Base-by-base conservation (phyloP, 2,113 vertebrate species). In the Mirza zaza region DNA sequence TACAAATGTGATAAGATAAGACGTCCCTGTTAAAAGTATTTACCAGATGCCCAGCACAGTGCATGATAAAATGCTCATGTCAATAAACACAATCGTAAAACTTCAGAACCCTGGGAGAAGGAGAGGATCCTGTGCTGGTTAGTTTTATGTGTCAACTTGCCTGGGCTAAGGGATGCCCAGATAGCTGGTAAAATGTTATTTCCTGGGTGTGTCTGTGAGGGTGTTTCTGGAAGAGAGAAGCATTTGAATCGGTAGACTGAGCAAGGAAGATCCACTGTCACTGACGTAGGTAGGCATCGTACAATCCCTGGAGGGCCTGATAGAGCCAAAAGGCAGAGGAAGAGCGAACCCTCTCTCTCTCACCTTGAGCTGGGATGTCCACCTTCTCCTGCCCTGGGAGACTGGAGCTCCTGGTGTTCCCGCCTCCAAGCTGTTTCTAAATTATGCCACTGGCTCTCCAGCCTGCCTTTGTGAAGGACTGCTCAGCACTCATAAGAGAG, bases 1-100 rank as follows among this genome's bases (percentile, higher is more conserved):
- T 90, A 79, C 96, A 96, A 95, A 89, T 55, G 18, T 27, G 36
- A 92, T 73, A 75, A 42, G 34, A 63, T 59, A 71, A 55, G 45
- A 82, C 20, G 0, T 63, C 96, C 42, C 75, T 94, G 39, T 79
- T 20, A 63, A 63, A 76, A 75, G 29, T 63, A 45, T n/a, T 68
- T 65, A 57, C 18, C 34, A 92, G 91, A 48, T 59, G 50, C 36
- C 25, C 55, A 21, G n/a, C 23, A 85, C 6, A 68, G 65, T 39
- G 71, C 7, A 11, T 71, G 48, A 42, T 87, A 68, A 90, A 63
- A 91, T 83, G 29, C 63, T 2, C 13, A 13, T 8, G 20, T 86
- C 39, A 39, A 5, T 55, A 67, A 3, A 52, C 12, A 76, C 9
- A n/a, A 4, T 8, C 52, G 36, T 13, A 80, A 73, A 50, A 68